A percentile compares a stretch with the other conserved stretches of the same genome.
These are phyloP conservation scores for Lytechinus variegatus DNA, from an alignment of 35 echinoderm and acorn worm genomes.

Conservation along the genomic window DNA sequence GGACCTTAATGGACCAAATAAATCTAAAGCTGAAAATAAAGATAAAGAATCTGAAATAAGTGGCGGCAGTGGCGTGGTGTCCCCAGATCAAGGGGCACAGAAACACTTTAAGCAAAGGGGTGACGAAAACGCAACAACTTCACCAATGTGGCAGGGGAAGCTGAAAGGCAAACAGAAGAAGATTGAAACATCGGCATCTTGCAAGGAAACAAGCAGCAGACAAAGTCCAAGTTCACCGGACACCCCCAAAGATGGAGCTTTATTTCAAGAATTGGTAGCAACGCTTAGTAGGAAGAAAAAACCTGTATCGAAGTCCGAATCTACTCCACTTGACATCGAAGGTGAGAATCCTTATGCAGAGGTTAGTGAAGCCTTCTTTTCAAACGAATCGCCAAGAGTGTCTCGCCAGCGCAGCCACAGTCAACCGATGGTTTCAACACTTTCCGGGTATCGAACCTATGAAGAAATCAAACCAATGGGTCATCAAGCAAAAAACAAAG, in stretches of 20 bases:
- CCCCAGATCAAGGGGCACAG: not conserved
- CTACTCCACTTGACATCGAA: constrained; percentile 23
- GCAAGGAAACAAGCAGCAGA: not conserved
- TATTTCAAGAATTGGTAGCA: constrained; percentile 15
- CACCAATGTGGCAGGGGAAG: constrained; percentile 20
- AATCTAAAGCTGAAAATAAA: not conserved
- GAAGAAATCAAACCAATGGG: constrained; percentile 30
- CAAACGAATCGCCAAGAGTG: not conserved
- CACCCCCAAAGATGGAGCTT: not conserved
- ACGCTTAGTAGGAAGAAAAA: constrained; percentile 39
- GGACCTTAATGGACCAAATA: constrained; percentile 7
- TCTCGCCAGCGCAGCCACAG: constrained; percentile 22
- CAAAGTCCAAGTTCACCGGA: not conserved
- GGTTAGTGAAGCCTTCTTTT: constrained; percentile 15
- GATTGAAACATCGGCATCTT: not conserved
- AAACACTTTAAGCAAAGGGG: constrained; percentile 31
- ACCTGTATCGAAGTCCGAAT: not conserved
- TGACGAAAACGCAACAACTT: constrained; percentile 9
- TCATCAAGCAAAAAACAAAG: not conserved
- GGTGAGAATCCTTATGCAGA: constrained; percentile 42
- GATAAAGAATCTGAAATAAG: not conserved
- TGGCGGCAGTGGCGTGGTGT: not conserved
- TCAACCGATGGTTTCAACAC: constrained; percentile 38
- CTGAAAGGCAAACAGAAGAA: constrained; percentile 46
- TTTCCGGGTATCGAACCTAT: constrained; percentile 32